These are phyloP conservation scores for Stegastes partitus DNA, from an alignment of 2,113 vertebrate genomes.

Conservation along the genomic window DNA sequence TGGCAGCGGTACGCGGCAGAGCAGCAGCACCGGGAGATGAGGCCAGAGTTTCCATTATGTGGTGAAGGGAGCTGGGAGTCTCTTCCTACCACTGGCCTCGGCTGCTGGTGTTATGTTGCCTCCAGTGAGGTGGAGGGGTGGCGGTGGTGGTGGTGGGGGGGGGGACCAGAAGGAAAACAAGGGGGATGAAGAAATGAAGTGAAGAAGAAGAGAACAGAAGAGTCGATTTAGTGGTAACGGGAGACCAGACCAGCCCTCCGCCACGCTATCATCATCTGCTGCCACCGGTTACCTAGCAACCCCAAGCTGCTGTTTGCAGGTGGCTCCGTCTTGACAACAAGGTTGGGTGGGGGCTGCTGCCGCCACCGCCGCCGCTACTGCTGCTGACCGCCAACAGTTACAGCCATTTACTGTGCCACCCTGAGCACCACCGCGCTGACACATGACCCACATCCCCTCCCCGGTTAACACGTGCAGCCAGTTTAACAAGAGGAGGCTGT, in stretches of 20 bases:
- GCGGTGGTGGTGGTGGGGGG: too few species aligned
- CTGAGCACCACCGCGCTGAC: slow-evolving; percentile 20
- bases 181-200: slow-evolving; percentile 1
- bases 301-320: slow-evolving; percentile 73
- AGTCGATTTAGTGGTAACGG: slow-evolving; percentile 44
- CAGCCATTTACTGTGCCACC: slow-evolving; percentile 46
- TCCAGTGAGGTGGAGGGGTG: too few species aligned
- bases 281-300: slow-evolving; percentile 82
- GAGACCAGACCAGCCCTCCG: slow-evolving; percentile 47
- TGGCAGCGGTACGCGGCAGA: slow-evolving; percentile 71
- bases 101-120: slow-evolving; percentile 70
- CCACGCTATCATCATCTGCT: slow-evolving; percentile 67
- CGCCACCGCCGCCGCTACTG: slow-evolving; percentile 31
- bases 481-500: slow-evolving; percentile 27
- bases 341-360: slow-evolving; percentile 40
- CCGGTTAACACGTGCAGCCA: slow-evolving; percentile 15
- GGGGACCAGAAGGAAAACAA: neutral
- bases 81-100: slow-evolving; percentile 71
- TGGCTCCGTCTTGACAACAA: slow-evolving; percentile 68
- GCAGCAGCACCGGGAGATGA: slow-evolving; percentile 68
- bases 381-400: slow-evolving; percentile 49
- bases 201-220: slow-evolving; percentile 4
- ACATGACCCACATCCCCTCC: slow-evolving; percentile 37
- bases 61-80: slow-evolving; percentile 65
- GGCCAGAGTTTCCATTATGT: slow-evolving; percentile 81